Base-by-base conservation (phyloP, 2,888 invertebrate species). In the Yponomeuta malinellus region DNA sequence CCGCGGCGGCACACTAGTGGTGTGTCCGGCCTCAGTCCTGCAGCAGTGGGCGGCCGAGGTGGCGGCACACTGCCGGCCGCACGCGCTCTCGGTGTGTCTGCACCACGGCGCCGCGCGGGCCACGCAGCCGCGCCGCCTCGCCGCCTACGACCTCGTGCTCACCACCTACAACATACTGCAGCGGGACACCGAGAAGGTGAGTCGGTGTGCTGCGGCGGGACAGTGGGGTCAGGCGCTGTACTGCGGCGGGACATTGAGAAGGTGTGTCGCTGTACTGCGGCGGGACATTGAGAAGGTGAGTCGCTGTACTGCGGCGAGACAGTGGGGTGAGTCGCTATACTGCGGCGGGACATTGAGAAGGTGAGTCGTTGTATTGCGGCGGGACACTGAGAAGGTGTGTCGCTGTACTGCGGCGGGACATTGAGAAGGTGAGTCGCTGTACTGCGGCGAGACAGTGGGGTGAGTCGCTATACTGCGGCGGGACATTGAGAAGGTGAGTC, bases 11-110 rank as follows among this genome's bases (percentile, higher is more conserved):
- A 97, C 97, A 0, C 90, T 99, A n/a, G 95, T 99, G 0, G 94
- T 99, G 1, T 98, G 98, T 79, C 98, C 98, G 0, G 98, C 98
- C 2, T 97, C 97, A 66, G 93, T 99, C 68, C 89, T 99, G 71
- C 94, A 95, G 76, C 99, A 99, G 84, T 99, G 99, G 99, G 94
- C 96, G 72, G 92, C 86, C 15, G 98, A 98, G 86, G 94, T 98
- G 10, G 81, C 88, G 10, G 93, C 91, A 48, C 95, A 96, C 78
- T 93, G 95, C 69, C 83, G 86, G 64, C 80, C 94, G 9, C 94
- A 95, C 73, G 79, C 93, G 0, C 86, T 98, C 0, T 89, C 93
- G 2, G 94, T 96, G 4, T 88, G 93, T 71, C 81, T 96, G 59
- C 97, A 97, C 90, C 98, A 99, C 87, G 98, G 99, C 0, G 90